Conservation (phyloP, 2,888 invertebrate species). For the Caprella mutica region DNA sequence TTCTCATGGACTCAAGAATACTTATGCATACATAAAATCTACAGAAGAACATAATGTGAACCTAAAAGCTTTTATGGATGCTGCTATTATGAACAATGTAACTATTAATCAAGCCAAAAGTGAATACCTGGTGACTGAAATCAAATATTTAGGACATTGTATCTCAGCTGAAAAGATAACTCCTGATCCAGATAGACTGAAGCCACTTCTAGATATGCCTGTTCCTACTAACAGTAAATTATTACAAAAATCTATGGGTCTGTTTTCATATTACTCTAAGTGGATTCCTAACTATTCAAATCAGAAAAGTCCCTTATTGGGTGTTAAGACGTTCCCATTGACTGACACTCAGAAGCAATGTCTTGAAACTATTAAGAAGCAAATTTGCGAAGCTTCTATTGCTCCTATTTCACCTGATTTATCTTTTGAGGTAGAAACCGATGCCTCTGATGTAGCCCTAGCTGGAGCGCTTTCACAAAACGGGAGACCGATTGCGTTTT, state of each 20-base stretch:
- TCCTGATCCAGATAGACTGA: conserved; percentile 5
- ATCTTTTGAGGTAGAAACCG: neutral
- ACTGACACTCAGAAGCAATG: neutral
- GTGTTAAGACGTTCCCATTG: neutral
- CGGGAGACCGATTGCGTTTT: neutral
- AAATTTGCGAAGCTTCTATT: conserved; percentile 2
- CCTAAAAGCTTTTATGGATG: neutral
- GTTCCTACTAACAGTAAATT: neutral
- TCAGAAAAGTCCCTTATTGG: neutral
- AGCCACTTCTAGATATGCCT: neutral
- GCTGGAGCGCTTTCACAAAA: neutral
- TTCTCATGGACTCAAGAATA: neutral
- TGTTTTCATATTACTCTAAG: conserved; percentile 3
- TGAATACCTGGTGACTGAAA: too few species aligned
- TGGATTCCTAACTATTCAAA: conserved; percentile 9
- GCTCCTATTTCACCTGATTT: neutral
- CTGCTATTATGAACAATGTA: conserved; percentile 2
- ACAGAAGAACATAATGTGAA: conserved; percentile 5
- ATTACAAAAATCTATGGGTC: neutral
- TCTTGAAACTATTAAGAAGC: neutral
- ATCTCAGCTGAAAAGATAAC: neutral
- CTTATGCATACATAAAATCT: neutral
- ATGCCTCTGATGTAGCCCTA: neutral
- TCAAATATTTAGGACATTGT: neutral
- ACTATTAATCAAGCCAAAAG: conserved; percentile 2